Evolutionary conservation across 2,113 vertebrate genomes (phyloP).

Genomic region (Clarias macrocephalus): DNA sequence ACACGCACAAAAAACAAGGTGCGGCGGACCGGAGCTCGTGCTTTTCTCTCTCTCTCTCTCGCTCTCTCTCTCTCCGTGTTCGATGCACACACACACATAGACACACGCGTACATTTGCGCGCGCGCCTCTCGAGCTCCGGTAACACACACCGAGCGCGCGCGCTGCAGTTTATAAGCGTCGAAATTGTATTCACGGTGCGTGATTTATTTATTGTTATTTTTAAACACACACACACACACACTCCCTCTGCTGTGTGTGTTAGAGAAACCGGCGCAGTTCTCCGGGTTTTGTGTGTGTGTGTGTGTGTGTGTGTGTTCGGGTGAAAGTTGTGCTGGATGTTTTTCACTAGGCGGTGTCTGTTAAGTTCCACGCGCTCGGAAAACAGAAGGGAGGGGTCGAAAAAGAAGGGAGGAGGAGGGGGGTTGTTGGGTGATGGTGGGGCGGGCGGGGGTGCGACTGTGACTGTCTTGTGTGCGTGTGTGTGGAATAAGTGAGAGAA

Average conservation of each 20-base stretch:
- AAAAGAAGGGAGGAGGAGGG: constrained; percentile 19
- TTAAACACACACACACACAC: not conserved
- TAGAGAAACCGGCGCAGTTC: not conserved
- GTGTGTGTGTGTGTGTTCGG: not conserved
- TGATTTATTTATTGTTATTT: not conserved
- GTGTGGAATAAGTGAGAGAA: not conserved
- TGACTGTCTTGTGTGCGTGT: not conserved
- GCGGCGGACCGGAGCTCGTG: constrained; percentile 11
- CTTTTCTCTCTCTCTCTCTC: not conserved
- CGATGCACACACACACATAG: not conserved
- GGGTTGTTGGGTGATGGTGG: not conserved
- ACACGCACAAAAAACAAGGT: not conserved
- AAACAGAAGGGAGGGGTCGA: constrained; percentile 37
- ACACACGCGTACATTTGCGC: not conserved
- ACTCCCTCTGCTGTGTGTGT: not conserved
- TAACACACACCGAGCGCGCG: not conserved
- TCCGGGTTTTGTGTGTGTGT: not conserved
- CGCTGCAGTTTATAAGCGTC: not conserved
- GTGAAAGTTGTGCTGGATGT: constrained; percentile 51
- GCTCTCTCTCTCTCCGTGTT: not conserved
- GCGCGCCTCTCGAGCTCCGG: constrained; percentile 8
- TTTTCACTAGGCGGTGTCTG: constrained; percentile 63
- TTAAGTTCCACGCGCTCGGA: constrained; percentile 60
- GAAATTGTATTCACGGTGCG: not conserved
- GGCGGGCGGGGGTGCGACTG: constrained; percentile 18